Percentiles rank a stretch among this genome's conserved stretches.
phyloP scores from a whole-genome alignment of 2,888 invertebrate species.

The Icerya purchasi region DNA sequence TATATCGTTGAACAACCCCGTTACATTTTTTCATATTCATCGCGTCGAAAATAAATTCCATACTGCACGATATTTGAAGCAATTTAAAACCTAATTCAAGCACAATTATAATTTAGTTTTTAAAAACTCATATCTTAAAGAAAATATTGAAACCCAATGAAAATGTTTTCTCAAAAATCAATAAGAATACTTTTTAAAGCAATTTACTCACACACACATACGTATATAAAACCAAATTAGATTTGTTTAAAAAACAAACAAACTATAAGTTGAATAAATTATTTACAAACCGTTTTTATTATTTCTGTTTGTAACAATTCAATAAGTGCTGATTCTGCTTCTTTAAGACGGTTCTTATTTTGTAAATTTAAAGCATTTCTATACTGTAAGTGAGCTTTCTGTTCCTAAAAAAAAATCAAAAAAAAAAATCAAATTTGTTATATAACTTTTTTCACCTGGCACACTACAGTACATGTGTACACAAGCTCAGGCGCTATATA shows the following conservation, averaged over 20 bases:
- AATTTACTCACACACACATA: neutral
- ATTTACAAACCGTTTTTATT: conserved; percentile 30
- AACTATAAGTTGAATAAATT: neutral
- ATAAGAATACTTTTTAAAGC: neutral
- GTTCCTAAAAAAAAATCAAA: conserved; percentile 33
- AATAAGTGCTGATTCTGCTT: conserved; percentile 43
- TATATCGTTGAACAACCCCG: no score
- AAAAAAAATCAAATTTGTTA: neutral
- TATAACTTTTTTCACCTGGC: neutral
- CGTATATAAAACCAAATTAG: neutral
- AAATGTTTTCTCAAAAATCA: neutral
- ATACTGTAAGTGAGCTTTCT: conserved; percentile 59
- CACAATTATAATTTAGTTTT: no score
- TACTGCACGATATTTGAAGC: no score
- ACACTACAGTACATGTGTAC: neutral
- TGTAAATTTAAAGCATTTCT: conserved; percentile 51
- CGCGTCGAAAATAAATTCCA: no score
- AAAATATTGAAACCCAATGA: no score
- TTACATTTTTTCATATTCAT: no score
- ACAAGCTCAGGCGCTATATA: no score
- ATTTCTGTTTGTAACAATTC: conserved; percentile 42
- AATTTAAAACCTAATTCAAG: no score
- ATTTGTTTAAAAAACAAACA: neutral
- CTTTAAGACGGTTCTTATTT: conserved; percentile 37
- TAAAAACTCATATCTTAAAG: no score